phyloP scores from a whole-genome alignment of 2,797 vertebrate species.

The Neoniphon sammara region DNA sequence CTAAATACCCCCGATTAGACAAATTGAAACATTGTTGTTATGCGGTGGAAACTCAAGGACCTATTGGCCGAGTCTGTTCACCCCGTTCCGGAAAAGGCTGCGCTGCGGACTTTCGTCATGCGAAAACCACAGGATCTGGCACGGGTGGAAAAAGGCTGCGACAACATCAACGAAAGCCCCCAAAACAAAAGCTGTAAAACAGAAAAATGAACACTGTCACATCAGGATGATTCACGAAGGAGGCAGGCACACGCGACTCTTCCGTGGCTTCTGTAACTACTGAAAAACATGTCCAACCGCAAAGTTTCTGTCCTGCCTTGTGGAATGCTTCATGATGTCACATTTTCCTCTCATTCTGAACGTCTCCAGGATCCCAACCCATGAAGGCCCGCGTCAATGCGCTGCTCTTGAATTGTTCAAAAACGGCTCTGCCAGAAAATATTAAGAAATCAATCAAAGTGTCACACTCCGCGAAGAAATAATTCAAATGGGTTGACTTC shows the following conservation, averaged over 20 bases:
- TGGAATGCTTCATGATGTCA: constrained; percentile 74
- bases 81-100: constrained; percentile 76
- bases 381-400: constrained; percentile 4
- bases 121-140: constrained; percentile 75
- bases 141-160: constrained; percentile 56
- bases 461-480: constrained; percentile 27
- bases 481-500: constrained; percentile 35
- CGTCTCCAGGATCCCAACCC: constrained; percentile 57
- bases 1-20: constrained; percentile 89
- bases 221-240: constrained; percentile 63
- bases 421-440: constrained; percentile 25
- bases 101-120: constrained; percentile 76
- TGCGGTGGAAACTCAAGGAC: constrained; percentile 88
- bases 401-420: constrained; percentile 28
- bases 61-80: constrained; percentile 74
- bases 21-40: constrained; percentile 90
- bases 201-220: constrained; percentile 67
- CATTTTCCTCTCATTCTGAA: constrained; percentile 77
- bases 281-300: constrained; percentile 77
- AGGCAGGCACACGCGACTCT: constrained; percentile 70
- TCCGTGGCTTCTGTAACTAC: constrained; percentile 72
- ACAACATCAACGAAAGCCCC: constrained; percentile 45
- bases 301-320: constrained; percentile 67
- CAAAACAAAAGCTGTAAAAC: constrained; percentile 62
- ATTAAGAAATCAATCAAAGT: constrained; percentile 43